Evolutionary conservation across 1,140 invertebrate genomes (phyloP), one percentile per base, ranked within the genome.

Genomic region (Chrysoperla carnea): DNA sequence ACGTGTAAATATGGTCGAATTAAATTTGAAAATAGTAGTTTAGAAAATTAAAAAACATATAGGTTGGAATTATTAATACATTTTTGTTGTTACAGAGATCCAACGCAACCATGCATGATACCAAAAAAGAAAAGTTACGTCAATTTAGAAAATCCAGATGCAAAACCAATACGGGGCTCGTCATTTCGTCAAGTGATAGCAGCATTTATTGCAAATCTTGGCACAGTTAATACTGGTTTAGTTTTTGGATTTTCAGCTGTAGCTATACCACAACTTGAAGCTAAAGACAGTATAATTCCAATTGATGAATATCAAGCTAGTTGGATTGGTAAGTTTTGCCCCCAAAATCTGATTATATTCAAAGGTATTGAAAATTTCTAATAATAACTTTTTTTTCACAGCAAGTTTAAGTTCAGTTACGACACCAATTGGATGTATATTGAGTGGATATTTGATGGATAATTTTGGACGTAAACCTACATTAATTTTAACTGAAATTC

Each of bases 361-460:
- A n/a, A n/a, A n/a, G n/a, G n/a, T n/a, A n/a, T n/a, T n/a, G n/a
- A n/a, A n/a, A n/a, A n/a, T n/a, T n/a, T n/a, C n/a, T n/a, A n/a
- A n/a, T n/a, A n/a, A n/a, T n/a, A n/a, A n/a, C n/a, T n/a, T n/a
- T n/a, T n/a, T 31, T 31, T 31, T 67, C 67, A 0, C 64, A 83
- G 80, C 78, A 1, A 81, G 77, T 57, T 67, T 80, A 47, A 76
- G 76, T 37, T 69, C 78, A 1, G 75, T 76, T 8, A 73, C 76
- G 0, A 82, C 78, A 0, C 78, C 78, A 1, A 66, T 82, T 9
- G 78, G 80, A 2, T 81, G 78, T 46, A 61, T 83, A 1, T 29
- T 78, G 5, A 78, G 78, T 42, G 79, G 78, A 0, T 76, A 78
- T 40, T 58, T 82, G 47, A 81, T 81, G 75, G 80, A 83, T 52